Conservation (phyloP, 2,797 vertebrate species). For the Anguilla anguilla region DNA sequence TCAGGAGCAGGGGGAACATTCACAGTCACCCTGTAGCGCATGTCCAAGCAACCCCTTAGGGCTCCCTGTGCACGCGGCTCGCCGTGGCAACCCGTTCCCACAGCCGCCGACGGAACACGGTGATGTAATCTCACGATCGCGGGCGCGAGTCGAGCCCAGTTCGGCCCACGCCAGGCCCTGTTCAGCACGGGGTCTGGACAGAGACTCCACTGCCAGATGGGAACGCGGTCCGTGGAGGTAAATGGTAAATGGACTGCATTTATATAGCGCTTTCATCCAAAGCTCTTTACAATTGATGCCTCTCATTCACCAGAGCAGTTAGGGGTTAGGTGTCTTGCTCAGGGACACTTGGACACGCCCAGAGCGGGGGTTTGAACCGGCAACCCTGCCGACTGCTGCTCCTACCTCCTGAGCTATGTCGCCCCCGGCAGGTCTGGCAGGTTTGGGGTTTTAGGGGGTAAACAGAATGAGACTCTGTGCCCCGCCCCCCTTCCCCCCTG, state of each 20-base stretch:
- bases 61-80: conserved; percentile 19
- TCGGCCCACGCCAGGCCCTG: conserved; percentile 62
- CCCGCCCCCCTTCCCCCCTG: not conserved
- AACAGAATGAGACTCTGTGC: conserved; percentile 43
- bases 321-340: no score
- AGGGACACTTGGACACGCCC: no score
- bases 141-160: not conserved
- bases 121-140: not conserved
- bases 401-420: no score
- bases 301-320: no score
- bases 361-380: no score
- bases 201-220: conserved; percentile 55
- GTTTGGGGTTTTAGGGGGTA: conserved; percentile 39
- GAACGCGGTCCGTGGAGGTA: conserved; percentile 67
- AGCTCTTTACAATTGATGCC: no score
- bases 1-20: not conserved
- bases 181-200: conserved; percentile 58
- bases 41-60: conserved; percentile 36
- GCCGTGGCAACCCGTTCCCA: not conserved
- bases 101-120: not conserved
- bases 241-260: no score
- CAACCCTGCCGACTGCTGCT: no score
- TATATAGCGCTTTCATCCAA: no score
- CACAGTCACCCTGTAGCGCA: not conserved
- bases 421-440: no score